phyloP scores from a whole-genome alignment of 2,888 invertebrate species.

The Fragum sueziense region DNA sequence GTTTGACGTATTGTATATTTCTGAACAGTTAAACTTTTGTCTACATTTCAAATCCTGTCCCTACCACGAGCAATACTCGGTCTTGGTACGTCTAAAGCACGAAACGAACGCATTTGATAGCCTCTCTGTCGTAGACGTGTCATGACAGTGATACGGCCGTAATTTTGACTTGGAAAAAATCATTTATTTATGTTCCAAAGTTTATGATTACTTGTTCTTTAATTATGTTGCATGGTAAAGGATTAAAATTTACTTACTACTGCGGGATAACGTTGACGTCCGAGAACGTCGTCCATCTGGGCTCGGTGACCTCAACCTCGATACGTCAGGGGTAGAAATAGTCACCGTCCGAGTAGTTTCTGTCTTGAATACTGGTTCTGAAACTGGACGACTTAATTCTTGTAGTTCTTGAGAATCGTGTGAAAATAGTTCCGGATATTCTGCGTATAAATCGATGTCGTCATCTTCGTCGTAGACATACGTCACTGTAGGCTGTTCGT shows the following conservation, averaged over 20 bases:
- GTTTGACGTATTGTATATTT: too few species aligned
- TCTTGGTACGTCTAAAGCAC: too few species aligned
- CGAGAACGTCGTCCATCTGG: neutral
- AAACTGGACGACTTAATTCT: neutral
- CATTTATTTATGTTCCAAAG: too few species aligned
- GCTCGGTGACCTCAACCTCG: neutral
- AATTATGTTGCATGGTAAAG: too few species aligned
- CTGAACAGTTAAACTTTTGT: too few species aligned
- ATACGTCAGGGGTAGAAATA: neutral
- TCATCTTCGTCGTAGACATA: constrained; percentile 30
- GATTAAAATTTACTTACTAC: neutral
- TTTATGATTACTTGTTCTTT: too few species aligned
- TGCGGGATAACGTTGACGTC: neutral
- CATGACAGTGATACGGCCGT: too few species aligned
- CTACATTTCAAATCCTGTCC: too few species aligned
- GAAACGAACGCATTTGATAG: too few species aligned
- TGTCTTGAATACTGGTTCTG: neutral
- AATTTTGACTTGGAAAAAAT: too few species aligned
- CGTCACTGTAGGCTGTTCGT: constrained; percentile 32
- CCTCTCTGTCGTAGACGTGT: too few species aligned
- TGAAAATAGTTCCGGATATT: constrained; percentile 15
- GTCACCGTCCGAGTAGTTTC: neutral
- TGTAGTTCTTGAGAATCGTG: neutral
- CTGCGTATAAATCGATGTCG: constrained; percentile 9
- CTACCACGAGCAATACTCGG: too few species aligned